These are phyloP conservation scores for Torymus tubicola DNA, from an alignment of 2,888 invertebrate species.

Conservation along the genomic window DNA sequence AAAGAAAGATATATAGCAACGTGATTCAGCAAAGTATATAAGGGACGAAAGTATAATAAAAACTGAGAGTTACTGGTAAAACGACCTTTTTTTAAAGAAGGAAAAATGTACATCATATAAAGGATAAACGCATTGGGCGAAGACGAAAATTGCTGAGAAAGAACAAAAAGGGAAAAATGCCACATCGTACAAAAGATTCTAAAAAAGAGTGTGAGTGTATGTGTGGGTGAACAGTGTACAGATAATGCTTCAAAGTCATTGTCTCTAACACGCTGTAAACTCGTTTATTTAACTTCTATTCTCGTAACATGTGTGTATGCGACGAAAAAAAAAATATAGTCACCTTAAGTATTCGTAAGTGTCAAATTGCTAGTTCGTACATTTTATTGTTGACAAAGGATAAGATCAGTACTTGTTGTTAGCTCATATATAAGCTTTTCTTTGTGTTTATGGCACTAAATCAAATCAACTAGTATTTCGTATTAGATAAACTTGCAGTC, in stretches of 20 bases:
- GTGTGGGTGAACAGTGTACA: neutral
- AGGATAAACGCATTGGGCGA: slow-evolving; percentile 2
- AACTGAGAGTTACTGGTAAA: slow-evolving; percentile 20
- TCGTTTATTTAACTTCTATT: slow-evolving; percentile 22
- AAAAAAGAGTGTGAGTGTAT: slow-evolving; percentile 4
- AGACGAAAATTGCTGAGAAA: neutral
- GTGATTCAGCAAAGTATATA: slow-evolving; percentile 28
- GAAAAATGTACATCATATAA: slow-evolving; percentile 31
- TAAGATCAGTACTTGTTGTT: slow-evolving; percentile 34
- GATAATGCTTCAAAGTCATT: slow-evolving; percentile 28
- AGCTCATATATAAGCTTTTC: neutral
- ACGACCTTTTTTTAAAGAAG: slow-evolving; percentile 18
- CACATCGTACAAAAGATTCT: slow-evolving; percentile 23
- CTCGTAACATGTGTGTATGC: slow-evolving; percentile 14
- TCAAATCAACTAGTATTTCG: neutral
- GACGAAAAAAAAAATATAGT: slow-evolving; percentile 24
- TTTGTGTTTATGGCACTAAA: slow-evolving; percentile 4
- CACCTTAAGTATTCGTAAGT: slow-evolving; percentile 36
- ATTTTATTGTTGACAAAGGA: slow-evolving; percentile 19
- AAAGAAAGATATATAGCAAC: slow-evolving; percentile 56
- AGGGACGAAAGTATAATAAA: slow-evolving; percentile 41
- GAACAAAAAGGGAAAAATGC: slow-evolving; percentile 29
- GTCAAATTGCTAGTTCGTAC: slow-evolving; percentile 31
- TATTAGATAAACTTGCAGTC: no score
- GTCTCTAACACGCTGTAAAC: slow-evolving; percentile 29